Percentiles rank a stretch among this genome's conserved stretches.
phyloP scores from a whole-genome alignment of 2,888 invertebrate species.

The Drosophila greeni region DNA sequence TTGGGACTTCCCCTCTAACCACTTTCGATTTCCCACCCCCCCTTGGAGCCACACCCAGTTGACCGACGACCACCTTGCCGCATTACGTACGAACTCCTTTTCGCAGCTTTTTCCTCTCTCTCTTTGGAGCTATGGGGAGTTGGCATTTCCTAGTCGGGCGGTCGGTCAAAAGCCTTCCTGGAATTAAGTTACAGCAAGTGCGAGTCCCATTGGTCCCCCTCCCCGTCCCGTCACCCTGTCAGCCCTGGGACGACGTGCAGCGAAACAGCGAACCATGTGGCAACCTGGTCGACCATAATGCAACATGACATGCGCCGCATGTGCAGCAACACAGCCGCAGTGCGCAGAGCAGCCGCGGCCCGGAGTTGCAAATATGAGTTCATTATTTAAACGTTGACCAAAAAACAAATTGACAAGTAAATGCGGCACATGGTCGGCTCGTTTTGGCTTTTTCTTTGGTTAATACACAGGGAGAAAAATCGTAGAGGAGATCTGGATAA shows the following conservation, averaged over 20 bases:
- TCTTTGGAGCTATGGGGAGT: slow-evolving; percentile 31
- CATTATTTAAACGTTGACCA: slow-evolving; percentile 76
- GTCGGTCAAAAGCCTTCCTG: slow-evolving; percentile 74
- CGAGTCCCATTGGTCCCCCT: slow-evolving; percentile 31
- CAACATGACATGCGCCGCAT: slow-evolving; percentile 75
- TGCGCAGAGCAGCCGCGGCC: slow-evolving; percentile 46
- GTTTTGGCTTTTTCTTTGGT: slow-evolving; percentile 42
- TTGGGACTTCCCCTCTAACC: slow-evolving; percentile 1
- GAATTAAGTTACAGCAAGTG: slow-evolving; percentile 73
- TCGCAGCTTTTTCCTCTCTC: slow-evolving; percentile 27
- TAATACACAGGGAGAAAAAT: slow-evolving; percentile 6
- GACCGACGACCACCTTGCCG: slow-evolving; percentile 32
- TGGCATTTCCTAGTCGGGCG: slow-evolving; percentile 72
- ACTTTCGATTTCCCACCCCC: slow-evolving; percentile 17
- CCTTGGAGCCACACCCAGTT: slow-evolving; percentile 32
- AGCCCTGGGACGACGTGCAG: slow-evolving; percentile 23
- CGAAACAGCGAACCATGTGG: slow-evolving; percentile 36
- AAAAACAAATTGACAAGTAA: slow-evolving; percentile 75
- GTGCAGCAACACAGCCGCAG: slow-evolving; percentile 58
- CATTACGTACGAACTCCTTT: slow-evolving; percentile 38
- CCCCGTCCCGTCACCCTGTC: no score
- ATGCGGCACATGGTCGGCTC: slow-evolving; percentile 66
- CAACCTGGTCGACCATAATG: slow-evolving; percentile 62
- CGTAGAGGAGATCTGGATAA: not conserved
- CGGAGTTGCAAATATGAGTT: slow-evolving; percentile 75